Conservation (phyloP, 2,113 vertebrate genomes). For the Macrotus californicus region DNA sequence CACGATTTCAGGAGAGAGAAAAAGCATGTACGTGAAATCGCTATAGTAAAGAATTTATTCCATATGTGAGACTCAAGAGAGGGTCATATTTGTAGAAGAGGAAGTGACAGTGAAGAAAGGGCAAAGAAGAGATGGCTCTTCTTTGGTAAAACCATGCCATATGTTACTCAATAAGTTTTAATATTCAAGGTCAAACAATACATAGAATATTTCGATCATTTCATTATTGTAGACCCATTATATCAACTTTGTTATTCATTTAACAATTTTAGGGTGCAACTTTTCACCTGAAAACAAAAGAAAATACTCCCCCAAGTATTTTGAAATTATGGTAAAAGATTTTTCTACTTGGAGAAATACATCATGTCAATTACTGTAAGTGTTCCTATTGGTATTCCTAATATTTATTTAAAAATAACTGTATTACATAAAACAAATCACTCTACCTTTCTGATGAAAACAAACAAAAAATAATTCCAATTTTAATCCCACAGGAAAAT, state of each 20-base stretch:
- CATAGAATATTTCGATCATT: constrained; percentile 14
- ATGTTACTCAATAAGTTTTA: constrained; percentile 14
- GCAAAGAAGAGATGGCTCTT: background rate
- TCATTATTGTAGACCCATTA: background rate
- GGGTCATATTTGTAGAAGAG: background rate
- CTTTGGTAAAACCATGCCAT: background rate
- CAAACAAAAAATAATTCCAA: background rate
- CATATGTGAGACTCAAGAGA: background rate
- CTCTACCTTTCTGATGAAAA: background rate
- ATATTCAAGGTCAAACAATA: constrained; percentile 8
- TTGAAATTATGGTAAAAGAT: background rate
- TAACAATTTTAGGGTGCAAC: background rate
- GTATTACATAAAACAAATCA: background rate
- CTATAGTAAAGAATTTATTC: background rate
- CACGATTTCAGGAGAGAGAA: background rate
- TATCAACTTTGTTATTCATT: constrained; percentile 6
- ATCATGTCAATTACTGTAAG: background rate
- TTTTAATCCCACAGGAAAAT: background rate
- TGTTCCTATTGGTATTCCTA: background rate
- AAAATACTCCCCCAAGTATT: background rate
- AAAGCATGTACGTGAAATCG: background rate
- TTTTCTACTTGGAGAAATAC: background rate
- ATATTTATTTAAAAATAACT: constrained; percentile 8
- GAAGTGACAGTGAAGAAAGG: background rate
- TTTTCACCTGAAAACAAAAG: background rate